Base-by-base conservation (phyloP, 2,888 invertebrate genomes). In the Mimas tiliae region DNA sequence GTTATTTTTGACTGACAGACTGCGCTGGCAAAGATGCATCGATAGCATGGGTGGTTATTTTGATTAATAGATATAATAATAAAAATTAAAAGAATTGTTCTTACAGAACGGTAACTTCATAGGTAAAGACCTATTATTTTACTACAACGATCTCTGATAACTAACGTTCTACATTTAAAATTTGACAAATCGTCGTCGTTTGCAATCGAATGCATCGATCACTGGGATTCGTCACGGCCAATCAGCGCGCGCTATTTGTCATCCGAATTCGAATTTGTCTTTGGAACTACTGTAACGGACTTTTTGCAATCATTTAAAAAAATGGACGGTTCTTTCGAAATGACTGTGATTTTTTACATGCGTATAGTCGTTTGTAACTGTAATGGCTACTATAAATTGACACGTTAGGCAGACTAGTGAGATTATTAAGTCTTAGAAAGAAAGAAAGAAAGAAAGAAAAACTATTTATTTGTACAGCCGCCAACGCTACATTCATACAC, bases 221-320 rank as follows among this genome's bases (percentile, higher is more conserved):
- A 89, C 81, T 84, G 78, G 81, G 82, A 92, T 92, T 89, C 85
- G 92, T 82, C 85, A 84, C 88, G 86, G 84, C 81, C 85, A 84
- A 87, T 88, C 85, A 83, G 78, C 74, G 82, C 70, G 68, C 74
- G 81, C 83, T 81, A 90, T 91, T 88, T 88, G 87, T 91, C 91
- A 90, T 85, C 81, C 74, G 74, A 73, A 81, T 82, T 79, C 74
- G 74, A 80, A 75, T 69, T 69, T 71, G 52, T 64, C 64, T 64
- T 45, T 64, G 64, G 64, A 53, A 63, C 62, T 63, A 58, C 42
- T 64, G 62, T 67, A 63, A 66, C 64, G 62, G 63, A 63, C 63
- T 66, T 74, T 74, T 73, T 72, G 16, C 42, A 58, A 58, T 38
- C 19, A 42, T 58, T 55, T 34, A 19, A 38, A 38, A 42, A 42